A percentile compares a stretch with the other conserved stretches of the same genome.
These are phyloP conservation scores for Leistus spinibarbis DNA, from an alignment of 2,888 invertebrate species.

Conservation along the genomic window DNA sequence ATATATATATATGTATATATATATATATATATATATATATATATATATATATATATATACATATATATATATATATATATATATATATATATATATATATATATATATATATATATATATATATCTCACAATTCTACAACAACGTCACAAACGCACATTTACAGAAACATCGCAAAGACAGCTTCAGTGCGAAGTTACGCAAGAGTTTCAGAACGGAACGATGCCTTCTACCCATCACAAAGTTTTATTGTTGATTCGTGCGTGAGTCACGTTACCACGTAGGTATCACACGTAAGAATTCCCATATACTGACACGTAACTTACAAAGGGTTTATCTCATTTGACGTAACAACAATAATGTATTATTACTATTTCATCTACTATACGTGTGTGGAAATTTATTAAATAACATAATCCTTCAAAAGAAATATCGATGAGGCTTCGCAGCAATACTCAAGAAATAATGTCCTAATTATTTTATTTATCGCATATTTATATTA, in stretches of 20 bases:
- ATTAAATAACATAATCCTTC: no score
- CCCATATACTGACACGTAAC: not conserved
- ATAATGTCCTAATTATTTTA: no score
- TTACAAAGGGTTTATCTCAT: not conserved
- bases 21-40: no score
- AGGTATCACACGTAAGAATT: not conserved
- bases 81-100: no score
- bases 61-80: no score
- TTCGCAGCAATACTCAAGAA: no score
- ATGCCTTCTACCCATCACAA: not conserved
- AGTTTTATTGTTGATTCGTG: conserved; percentile 6
- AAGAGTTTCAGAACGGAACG: not conserved
- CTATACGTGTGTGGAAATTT: not conserved
- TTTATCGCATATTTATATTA: no score
- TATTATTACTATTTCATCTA: not conserved
- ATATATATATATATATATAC: no score
- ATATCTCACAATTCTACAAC: no score
- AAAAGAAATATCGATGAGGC: no score
- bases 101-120: no score
- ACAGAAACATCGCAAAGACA: not conserved
- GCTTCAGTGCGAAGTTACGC: not conserved
- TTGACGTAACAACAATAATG: not conserved
- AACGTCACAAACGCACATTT: not conserved
- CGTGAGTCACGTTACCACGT: not conserved
- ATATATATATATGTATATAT: no score